A percentile compares a stretch with the other conserved stretches of the same genome.
Conservation (phyloP, 2,888 invertebrate genomes). For the Pachymerium ferrugineum region DNA sequence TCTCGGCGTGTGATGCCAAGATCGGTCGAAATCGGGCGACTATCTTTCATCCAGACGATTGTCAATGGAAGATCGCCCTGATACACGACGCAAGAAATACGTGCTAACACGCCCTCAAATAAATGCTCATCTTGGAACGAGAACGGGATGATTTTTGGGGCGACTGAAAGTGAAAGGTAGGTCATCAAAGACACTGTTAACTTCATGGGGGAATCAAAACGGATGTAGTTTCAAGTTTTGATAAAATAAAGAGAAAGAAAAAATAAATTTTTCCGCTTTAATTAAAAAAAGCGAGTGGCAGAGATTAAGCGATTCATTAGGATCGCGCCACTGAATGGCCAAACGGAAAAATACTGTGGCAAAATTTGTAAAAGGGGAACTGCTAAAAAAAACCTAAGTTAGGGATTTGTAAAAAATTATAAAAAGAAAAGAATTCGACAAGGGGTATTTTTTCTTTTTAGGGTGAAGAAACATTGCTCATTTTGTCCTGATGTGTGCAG, state of each 20-base stretch:
- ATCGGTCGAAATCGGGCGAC: conserved; percentile 36
- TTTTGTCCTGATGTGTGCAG: neutral
- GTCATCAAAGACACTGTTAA: conserved; percentile 27
- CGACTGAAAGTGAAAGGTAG: conserved; percentile 37
- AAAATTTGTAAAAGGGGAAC: conserved; percentile 8
- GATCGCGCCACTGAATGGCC: neutral
- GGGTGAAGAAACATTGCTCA: neutral
- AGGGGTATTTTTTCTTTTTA: neutral
- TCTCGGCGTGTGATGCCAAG: conserved; percentile 37
- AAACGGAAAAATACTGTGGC: conserved; percentile 24
- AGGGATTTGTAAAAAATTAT: neutral
- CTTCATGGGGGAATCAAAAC: conserved; percentile 6
- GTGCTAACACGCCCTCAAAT: conserved; percentile 39
- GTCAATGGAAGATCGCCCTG: conserved; percentile 39
- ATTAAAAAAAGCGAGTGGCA: conserved; percentile 4
- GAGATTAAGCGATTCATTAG: conserved; percentile 10
- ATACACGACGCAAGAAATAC: conserved; percentile 39
- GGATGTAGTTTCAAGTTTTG: neutral
- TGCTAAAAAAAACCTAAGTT: neutral
- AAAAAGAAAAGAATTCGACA: neutral
- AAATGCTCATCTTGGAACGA: conserved; percentile 37
- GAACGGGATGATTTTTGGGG: conserved; percentile 39
- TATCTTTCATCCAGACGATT: conserved; percentile 39
- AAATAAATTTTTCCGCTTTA: neutral
- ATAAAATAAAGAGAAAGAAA: neutral